phyloP scores from a whole-genome alignment of 2,113 vertebrate species.

The Bufo bufo region DNA sequence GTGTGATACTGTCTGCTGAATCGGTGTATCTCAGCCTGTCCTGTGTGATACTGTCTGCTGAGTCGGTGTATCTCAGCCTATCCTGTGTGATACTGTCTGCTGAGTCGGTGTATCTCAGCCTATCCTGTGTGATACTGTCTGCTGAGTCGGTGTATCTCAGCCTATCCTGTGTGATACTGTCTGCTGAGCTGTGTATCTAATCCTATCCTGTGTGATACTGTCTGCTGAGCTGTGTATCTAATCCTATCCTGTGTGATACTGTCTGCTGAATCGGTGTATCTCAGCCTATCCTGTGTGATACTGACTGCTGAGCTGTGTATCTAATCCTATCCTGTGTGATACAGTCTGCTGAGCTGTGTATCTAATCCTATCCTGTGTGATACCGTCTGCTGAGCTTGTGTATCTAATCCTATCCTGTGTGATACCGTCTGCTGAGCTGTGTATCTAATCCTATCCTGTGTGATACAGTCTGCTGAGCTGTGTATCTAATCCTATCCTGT shows the following conservation, averaged over 20 bases:
- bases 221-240: neutral
- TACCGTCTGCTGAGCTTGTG: neutral
- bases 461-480: no score
- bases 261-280: neutral
- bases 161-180: neutral
- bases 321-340: neutral
- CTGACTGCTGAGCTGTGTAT: neutral
- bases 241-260: neutral
- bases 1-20: neutral
- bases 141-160: neutral
- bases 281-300: neutral
- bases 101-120: neutral
- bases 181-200: slow-evolving; percentile 2
- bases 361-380: neutral
- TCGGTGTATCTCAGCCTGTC: neutral
- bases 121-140: neutral
- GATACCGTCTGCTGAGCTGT: no score
- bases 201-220: neutral
- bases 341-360: neutral
- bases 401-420: no score
- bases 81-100: slow-evolving; percentile 1
- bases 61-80: neutral
- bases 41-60: neutral
- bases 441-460: no score
- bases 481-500: no score